Percentiles rank a stretch among this genome's conserved stretches.
These are phyloP conservation scores for Folsomia candida DNA, from an alignment of 2,888 invertebrate species.

Conservation along the genomic window DNA sequence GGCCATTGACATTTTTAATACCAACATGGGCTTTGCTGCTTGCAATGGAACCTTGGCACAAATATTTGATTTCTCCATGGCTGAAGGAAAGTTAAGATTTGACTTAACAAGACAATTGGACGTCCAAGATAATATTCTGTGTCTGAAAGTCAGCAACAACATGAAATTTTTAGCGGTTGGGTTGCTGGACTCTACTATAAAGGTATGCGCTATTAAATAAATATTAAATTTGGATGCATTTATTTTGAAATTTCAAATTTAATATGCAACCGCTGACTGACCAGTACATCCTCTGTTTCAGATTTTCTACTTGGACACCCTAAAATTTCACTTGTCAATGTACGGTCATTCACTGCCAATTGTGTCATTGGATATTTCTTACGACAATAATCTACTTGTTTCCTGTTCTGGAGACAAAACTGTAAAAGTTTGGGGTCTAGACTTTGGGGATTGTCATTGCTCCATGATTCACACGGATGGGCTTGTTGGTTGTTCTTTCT, in stretches of 20 bases:
- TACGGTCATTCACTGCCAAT: constrained; percentile 97
- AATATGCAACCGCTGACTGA: background rate
- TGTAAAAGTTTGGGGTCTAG: constrained; percentile 96
- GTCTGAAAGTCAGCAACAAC: constrained; percentile 79
- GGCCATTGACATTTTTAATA: constrained; percentile 45
- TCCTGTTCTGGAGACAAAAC: constrained; percentile 95
- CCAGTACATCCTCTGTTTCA: constrained; percentile 1
- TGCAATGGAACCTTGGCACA: constrained; percentile 43
- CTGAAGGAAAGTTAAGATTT: constrained; percentile 45
- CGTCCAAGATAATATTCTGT: constrained; percentile 81
- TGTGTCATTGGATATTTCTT: constrained; percentile 86
- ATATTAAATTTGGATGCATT: too few relatives aligned
- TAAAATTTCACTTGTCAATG: constrained; percentile 63
- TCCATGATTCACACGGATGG: constrained; percentile 95
- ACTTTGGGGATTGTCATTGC: constrained; percentile 96
- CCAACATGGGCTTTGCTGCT: constrained; percentile 45
- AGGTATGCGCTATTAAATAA: constrained; percentile 62
- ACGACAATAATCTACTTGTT: constrained; percentile 78
- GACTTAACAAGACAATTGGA: constrained; percentile 59
- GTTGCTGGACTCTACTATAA: constrained; percentile 87
- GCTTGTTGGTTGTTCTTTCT: constrained; percentile 82
- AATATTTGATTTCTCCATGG: constrained; percentile 47
- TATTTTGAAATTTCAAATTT: background rate
- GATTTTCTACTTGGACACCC: constrained; percentile 45
- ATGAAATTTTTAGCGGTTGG: constrained; percentile 84